Conservation (phyloP, 2,888 invertebrate genomes). For the Drosophila engyochracea region DNA sequence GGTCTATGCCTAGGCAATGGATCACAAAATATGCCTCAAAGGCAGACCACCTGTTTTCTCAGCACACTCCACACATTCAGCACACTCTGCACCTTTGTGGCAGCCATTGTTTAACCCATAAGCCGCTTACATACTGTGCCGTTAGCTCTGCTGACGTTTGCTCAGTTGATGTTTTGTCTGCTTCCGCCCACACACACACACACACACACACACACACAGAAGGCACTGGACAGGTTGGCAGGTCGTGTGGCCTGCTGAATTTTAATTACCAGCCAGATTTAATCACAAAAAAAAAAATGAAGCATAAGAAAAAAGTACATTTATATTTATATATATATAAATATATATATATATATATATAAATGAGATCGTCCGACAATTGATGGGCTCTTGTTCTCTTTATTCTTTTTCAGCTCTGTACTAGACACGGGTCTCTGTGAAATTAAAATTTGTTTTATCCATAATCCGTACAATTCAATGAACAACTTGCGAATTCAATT, state of each 20-base stretch:
- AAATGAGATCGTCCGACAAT: constrained; percentile 28
- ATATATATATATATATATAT: neutral
- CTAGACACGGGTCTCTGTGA: constrained; percentile 41
- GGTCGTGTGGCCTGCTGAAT: constrained; percentile 41
- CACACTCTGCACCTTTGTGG: neutral
- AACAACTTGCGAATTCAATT: constrained; percentile 73
- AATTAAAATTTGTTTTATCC: constrained; percentile 77
- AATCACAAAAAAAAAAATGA: constrained; percentile 48
- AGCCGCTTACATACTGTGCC: constrained; percentile 53
- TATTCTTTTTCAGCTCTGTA: neutral
- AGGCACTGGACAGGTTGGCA: constrained; percentile 6
- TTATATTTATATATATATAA: neutral
- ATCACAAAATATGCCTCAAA: constrained; percentile 6
- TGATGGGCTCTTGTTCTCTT: constrained; percentile 19
- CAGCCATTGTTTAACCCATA: constrained; percentile 57
- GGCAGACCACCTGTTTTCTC: constrained; percentile 14
- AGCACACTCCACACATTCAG: neutral
- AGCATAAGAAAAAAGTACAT: neutral
- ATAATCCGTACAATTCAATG: constrained; percentile 76
- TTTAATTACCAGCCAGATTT: constrained; percentile 70
- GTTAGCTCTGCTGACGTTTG: constrained; percentile 1
- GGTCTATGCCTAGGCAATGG: neutral
- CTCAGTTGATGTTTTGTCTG: constrained; percentile 1
- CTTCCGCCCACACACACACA: constrained; percentile 13
- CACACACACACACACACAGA: neutral